These are phyloP conservation scores for Tetranychus urticae DNA, from an alignment of 1,140 invertebrate genomes.

Conservation along the genomic window DNA sequence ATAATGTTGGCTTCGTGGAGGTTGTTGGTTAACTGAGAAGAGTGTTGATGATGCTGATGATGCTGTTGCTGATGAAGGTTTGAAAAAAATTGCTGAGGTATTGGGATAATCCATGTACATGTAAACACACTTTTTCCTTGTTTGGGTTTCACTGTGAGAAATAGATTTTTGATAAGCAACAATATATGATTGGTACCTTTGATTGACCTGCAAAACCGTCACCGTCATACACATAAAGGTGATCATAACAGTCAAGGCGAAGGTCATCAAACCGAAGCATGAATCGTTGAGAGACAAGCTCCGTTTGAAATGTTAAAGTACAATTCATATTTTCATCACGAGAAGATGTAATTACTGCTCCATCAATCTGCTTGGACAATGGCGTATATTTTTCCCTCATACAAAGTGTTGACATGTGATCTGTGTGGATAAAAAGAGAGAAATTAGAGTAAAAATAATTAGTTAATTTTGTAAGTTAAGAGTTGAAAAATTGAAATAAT, in stretches of 20 bases:
- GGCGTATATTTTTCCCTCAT: conserved; percentile 10
- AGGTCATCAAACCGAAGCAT: conserved; percentile 63
- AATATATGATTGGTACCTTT: conserved; percentile 28
- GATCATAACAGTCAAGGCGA: conserved; percentile 71
- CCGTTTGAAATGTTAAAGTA: conserved; percentile 72
- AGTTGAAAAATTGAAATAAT: too few relatives aligned
- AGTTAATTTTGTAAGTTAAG: too few relatives aligned
- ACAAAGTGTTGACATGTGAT: conserved; percentile 14
- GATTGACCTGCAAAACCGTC: conserved; percentile 58
- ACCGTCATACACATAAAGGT: conserved; percentile 72
- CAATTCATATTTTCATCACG: conserved; percentile 71
- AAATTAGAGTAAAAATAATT: too few relatives aligned
- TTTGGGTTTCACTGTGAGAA: too few relatives aligned
- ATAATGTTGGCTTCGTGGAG: too few relatives aligned
- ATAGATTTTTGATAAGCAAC: not conserved
- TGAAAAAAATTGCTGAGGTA: too few relatives aligned
- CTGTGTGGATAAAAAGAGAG: conserved; percentile 6
- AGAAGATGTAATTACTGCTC: conserved; percentile 58
- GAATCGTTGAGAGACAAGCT: conserved; percentile 70
- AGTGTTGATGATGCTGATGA: too few relatives aligned
- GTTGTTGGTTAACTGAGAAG: too few relatives aligned
- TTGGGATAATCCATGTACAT: too few relatives aligned
- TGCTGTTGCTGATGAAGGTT: too few relatives aligned
- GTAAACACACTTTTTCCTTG: too few relatives aligned
- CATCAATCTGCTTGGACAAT: conserved; percentile 65